These are phyloP conservation scores for Sturnus vulgaris DNA, from an alignment of 2,113 vertebrate species.

Conservation along the genomic window DNA sequence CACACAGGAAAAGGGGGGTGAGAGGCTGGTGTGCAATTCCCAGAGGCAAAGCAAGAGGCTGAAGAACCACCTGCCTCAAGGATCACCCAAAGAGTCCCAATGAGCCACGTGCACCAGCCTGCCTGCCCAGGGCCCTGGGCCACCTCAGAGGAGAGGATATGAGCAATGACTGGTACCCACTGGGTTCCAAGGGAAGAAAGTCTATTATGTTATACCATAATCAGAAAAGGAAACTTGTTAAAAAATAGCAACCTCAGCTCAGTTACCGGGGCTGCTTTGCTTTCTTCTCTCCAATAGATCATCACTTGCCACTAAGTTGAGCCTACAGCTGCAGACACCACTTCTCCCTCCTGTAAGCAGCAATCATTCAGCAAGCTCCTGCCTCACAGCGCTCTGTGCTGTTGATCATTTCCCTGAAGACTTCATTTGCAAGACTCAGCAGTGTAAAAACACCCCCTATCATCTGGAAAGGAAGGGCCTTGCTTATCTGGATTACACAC, in stretches of 20 bases:
- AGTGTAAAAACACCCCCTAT: not conserved
- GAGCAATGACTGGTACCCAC: not conserved
- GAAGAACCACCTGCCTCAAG: not conserved
- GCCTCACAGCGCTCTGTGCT: not conserved
- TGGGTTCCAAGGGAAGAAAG: not conserved
- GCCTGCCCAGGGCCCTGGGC: not conserved
- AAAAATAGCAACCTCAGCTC: not conserved
- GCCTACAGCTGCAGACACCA: not conserved
- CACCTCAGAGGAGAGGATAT: not conserved
- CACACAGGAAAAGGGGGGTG: not conserved
- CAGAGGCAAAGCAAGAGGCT: not conserved
- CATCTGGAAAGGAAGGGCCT: not conserved
- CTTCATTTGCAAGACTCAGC: slow-evolving; percentile 27
- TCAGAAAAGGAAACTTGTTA: not conserved
- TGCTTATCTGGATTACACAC: not conserved
- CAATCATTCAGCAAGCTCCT: not conserved
- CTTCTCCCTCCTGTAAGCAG: not conserved
- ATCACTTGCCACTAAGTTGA: slow-evolving; percentile 9
- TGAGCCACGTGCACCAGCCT: not conserved
- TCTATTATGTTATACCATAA: not conserved
- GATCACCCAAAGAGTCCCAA: not conserved
- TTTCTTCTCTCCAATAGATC: not conserved
- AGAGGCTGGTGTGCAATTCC: rapidly evolving
- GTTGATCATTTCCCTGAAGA: slow-evolving; percentile 29
- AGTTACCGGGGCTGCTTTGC: not conserved